phyloP scores from a whole-genome alignment of 2,888 invertebrate genomes.

The Nomada goodeniana region DNA sequence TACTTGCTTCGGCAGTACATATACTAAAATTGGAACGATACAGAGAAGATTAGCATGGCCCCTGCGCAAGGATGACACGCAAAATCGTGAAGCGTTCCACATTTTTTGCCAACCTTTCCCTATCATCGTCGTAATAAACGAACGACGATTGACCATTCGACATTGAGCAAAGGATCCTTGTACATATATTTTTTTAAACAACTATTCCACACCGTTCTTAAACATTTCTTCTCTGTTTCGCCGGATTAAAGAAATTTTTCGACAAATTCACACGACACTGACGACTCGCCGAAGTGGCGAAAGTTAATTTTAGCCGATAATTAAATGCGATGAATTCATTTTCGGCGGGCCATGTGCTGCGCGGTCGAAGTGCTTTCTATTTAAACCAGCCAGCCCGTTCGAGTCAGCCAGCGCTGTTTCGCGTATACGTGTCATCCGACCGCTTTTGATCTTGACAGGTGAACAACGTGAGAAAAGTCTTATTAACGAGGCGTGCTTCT shows the following conservation, averaged over 20 bases:
- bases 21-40: conserved; percentile 96
- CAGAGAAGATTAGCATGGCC: conserved; percentile 97
- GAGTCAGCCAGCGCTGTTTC: neutral
- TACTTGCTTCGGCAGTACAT: conserved; percentile 92
- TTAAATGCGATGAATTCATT: conserved; percentile 42
- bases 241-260: neutral
- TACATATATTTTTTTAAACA: neutral
- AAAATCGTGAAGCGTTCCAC: conserved; percentile 96
- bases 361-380: conserved; percentile 33
- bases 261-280: neutral
- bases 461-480: conserved; percentile 57
- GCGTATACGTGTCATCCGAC: conserved; percentile 44
- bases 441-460: conserved; percentile 53
- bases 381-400: conserved; percentile 20
- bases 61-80: conserved; percentile 97
- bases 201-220: neutral
- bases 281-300: neutral
- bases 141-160: neutral
- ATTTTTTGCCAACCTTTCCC: conserved; percentile 85
- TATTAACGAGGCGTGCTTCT: conserved; percentile 48
- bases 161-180: neutral
- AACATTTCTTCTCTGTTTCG: neutral
- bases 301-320: conserved; percentile 43
- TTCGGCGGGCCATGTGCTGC: conserved; percentile 21
- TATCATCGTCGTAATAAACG: neutral